Conservation (phyloP, 2,797 vertebrate species). For the Danio kyathit region DNA sequence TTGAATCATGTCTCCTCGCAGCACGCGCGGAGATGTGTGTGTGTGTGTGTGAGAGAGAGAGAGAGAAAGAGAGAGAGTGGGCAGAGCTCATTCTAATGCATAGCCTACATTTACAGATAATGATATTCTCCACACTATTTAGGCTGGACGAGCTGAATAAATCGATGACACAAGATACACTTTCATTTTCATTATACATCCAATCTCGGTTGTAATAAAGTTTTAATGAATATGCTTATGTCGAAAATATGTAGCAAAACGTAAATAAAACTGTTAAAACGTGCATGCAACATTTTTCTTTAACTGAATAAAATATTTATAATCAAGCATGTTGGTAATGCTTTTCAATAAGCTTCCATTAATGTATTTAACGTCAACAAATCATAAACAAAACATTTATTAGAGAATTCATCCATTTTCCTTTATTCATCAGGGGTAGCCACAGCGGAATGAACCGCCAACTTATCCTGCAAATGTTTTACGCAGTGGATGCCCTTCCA, state of each 20-base stretch:
- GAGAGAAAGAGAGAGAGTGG: rapidly evolving
- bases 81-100: neutral
- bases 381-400: too few relatives aligned
- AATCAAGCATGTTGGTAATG: too few relatives aligned
- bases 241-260: neutral
- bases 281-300: too few relatives aligned
- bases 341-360: too few relatives aligned
- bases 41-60: neutral
- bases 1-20: conserved; percentile 16
- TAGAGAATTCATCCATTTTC: too few relatives aligned
- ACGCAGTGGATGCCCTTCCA: too few relatives aligned
- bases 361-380: too few relatives aligned
- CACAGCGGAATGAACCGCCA: too few relatives aligned
- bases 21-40: neutral
- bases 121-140: neutral
- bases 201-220: neutral
- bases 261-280: neutral
- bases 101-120: neutral
- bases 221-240: neutral
- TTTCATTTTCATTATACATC: neutral
- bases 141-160: neutral
- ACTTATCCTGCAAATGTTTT: too few relatives aligned
- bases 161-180: neutral
- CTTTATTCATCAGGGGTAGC: too few relatives aligned
- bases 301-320: too few relatives aligned